phyloP scores from a whole-genome alignment of 2,113 vertebrate species.

The Nanorana parkeri region DNA sequence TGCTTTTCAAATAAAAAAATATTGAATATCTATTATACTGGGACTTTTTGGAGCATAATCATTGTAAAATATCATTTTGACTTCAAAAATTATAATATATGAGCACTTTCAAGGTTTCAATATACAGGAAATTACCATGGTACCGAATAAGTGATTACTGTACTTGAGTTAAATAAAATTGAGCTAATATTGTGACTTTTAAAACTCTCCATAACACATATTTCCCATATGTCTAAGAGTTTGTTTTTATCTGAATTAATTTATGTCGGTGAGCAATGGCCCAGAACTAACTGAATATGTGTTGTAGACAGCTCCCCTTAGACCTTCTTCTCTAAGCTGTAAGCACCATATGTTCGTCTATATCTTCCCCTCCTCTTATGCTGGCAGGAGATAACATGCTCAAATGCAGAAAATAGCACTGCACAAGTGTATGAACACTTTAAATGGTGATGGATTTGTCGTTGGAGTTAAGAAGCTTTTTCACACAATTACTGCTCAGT shows the following conservation, averaged over 20 bases:
- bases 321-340: conserved; percentile 38
- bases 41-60: too few relatives aligned
- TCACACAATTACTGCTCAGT: conserved; percentile 25
- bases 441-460: conserved; percentile 36
- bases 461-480: conserved; percentile 37
- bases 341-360: conserved; percentile 49
- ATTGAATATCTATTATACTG: too few relatives aligned
- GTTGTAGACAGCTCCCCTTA: conserved; percentile 50
- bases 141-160: neutral
- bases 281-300: conserved; percentile 46
- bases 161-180: neutral
- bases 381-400: conserved; percentile 52
- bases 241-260: conserved; percentile 42
- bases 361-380: conserved; percentile 28
- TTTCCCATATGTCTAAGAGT: neutral
- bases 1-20: too few relatives aligned
- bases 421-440: conserved; percentile 17
- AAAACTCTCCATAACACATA: neutral
- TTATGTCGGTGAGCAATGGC: conserved; percentile 43
- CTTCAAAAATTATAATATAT: too few relatives aligned
- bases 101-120: too few relatives aligned
- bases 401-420: conserved; percentile 31
- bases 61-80: too few relatives aligned
- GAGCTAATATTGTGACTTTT: conserved; percentile 1
- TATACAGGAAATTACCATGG: neutral